These are phyloP conservation scores for Brachystomella parvula DNA, from an alignment of 1,140 invertebrate genomes.

Conservation along the genomic window DNA sequence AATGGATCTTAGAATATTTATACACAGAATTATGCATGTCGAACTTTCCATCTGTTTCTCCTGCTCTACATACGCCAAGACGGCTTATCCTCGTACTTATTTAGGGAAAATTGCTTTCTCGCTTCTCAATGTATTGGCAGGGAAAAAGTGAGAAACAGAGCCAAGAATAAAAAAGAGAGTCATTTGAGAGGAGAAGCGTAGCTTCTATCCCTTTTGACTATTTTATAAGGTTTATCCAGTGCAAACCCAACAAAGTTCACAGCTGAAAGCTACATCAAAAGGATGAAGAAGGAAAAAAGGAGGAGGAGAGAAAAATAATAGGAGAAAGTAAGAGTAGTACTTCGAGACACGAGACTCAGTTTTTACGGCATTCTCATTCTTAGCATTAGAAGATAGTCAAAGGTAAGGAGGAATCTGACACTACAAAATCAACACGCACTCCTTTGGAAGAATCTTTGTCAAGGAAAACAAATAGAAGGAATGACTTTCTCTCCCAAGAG, in stretches of 20 bases:
- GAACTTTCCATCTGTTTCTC: conserved; percentile 7
- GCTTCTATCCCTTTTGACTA: not conserved
- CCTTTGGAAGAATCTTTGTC: too few relatives aligned
- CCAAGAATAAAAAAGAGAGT: not conserved
- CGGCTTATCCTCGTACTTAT: not conserved
- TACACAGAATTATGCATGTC: conserved; percentile 7
- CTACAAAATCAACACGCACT: conserved; percentile 7
- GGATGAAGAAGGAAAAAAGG: conserved; percentile 2
- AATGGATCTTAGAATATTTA: conserved; percentile 5
- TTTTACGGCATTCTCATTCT: too few relatives aligned
- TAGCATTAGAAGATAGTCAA: too few relatives aligned
- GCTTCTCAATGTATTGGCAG: too few relatives aligned
- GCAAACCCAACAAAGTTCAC: conserved; percentile 11
- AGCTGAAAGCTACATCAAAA: conserved; percentile 4
- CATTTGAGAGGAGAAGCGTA: not conserved
- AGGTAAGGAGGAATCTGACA: too few relatives aligned
- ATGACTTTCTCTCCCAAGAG: too few relatives aligned
- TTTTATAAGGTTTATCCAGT: conserved; percentile 10
- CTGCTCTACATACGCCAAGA: not conserved
- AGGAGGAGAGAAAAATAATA: conserved; percentile 14
- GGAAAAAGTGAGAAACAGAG: not conserved
- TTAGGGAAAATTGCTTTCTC: too few relatives aligned
- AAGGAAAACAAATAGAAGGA: conserved; percentile 7
- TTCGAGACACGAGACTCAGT: conserved; percentile 17
- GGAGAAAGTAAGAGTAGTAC: not conserved